phyloP scores from a whole-genome alignment of 2,888 invertebrate species.

The Platerodrilus igneus region DNA sequence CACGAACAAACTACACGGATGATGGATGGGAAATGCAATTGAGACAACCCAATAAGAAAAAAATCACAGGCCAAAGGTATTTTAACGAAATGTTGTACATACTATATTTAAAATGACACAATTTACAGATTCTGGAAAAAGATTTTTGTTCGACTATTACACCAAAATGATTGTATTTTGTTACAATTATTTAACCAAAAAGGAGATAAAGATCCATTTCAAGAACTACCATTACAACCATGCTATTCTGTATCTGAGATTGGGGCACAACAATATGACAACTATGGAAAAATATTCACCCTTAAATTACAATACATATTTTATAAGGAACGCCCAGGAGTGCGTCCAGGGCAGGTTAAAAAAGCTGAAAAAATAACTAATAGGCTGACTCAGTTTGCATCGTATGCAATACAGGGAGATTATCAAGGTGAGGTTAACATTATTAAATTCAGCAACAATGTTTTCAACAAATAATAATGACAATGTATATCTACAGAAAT shows the following conservation, averaged over 20 bases:
- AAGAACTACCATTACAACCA: constrained; percentile 89
- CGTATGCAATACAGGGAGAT: constrained; percentile 89
- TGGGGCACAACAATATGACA: constrained; percentile 96
- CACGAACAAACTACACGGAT: constrained; percentile 68
- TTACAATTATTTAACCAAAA: constrained; percentile 80
- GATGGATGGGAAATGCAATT: constrained; percentile 97
- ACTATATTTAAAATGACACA: constrained; percentile 2
- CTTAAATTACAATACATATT: constrained; percentile 94
- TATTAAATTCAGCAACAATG: too few species aligned
- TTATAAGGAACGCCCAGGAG: constrained; percentile 96
- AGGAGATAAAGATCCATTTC: constrained; percentile 86
- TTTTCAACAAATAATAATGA: too few species aligned
- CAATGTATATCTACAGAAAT: too few species aligned
- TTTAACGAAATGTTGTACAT: neutral
- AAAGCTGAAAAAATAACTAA: constrained; percentile 89
- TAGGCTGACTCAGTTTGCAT: constrained; percentile 88
- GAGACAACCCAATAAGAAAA: constrained; percentile 94
- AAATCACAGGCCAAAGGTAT: constrained; percentile 82
- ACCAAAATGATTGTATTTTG: constrained; percentile 76
- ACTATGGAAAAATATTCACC: constrained; percentile 98
- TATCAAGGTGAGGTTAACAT: constrained; percentile 62
- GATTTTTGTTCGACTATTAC: constrained; percentile 76
- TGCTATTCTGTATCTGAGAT: constrained; percentile 95
- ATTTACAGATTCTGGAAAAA: constrained; percentile 88
- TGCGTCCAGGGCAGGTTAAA: constrained; percentile 89